Evolutionary conservation across 30 jellyfish, hydroid and myxozoan species (phyloP).

Genomic region (Sanderia malayensis): DNA sequence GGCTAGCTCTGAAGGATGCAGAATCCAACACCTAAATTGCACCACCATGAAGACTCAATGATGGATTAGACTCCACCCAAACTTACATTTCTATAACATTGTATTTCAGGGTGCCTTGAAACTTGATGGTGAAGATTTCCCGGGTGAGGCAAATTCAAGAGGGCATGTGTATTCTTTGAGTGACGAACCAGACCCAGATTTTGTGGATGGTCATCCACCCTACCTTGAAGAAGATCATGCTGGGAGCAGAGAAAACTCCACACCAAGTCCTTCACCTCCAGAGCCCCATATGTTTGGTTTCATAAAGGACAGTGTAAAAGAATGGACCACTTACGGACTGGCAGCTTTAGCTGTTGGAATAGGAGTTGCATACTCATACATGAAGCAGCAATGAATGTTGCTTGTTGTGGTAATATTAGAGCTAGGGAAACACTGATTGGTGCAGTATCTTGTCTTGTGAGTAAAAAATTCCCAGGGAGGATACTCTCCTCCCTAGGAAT

Average conservation of each 20-base stretch:
- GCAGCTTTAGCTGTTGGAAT: constrained; percentile 93
- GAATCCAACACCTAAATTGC: too few relatives aligned
- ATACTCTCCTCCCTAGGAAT: too few relatives aligned
- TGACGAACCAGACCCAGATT: constrained; percentile 7
- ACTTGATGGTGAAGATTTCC: constrained; percentile 10
- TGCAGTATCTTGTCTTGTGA: too few relatives aligned
- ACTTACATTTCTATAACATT: too few relatives aligned
- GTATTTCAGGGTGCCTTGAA: constrained; percentile 35
- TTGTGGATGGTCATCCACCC: constrained; percentile 53
- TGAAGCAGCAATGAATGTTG: constrained; percentile 41
- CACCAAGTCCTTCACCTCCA: not conserved
- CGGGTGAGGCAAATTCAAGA: constrained; percentile 4
- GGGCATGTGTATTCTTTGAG: constrained; percentile 24
- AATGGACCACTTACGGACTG: constrained; percentile 71
- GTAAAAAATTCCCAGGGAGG: too few relatives aligned
- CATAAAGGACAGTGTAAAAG: constrained; percentile 17
- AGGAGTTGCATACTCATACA: constrained; percentile 78
- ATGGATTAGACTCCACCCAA: too few relatives aligned
- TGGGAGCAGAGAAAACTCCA: not conserved
- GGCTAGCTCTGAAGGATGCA: too few relatives aligned
- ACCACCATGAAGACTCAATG: too few relatives aligned
- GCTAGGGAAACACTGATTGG: too few relatives aligned
- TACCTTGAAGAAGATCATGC: not conserved
- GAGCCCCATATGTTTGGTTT: constrained; percentile 8
- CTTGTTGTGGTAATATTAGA: too few relatives aligned